These are phyloP conservation scores for Lacerta bilineata DNA, from an alignment of 2,797 vertebrate genomes.

Conservation along the genomic window DNA sequence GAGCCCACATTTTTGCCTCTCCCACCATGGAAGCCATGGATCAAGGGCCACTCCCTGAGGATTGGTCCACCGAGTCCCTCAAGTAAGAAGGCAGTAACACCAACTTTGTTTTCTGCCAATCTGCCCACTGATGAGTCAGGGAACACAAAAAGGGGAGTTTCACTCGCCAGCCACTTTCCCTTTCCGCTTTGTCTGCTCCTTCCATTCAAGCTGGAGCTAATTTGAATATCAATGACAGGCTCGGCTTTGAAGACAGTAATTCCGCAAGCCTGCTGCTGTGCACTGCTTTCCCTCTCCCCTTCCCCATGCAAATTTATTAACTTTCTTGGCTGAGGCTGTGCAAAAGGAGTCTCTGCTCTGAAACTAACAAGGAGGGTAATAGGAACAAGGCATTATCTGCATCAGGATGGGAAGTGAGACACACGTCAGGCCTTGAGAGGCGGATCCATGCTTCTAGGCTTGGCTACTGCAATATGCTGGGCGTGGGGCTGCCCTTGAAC, in stretches of 20 bases:
- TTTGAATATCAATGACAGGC: not conserved
- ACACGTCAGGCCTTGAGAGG: not conserved
- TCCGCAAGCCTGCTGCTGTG: not conserved
- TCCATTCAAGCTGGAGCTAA: not conserved
- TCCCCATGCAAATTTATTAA: not conserved
- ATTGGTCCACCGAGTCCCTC: too few species aligned
- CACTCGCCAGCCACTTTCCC: not conserved
- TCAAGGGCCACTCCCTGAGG: too few species aligned
- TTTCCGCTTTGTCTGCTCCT: not conserved
- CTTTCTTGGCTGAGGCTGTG: not conserved
- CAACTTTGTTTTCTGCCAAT: not conserved
- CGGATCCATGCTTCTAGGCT: not conserved
- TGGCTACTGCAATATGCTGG: not conserved
- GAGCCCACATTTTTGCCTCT: too few species aligned
- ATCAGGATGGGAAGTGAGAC: not conserved
- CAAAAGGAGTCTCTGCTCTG: not conserved
- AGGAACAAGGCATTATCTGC: not conserved
- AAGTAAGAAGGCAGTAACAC: not conserved
- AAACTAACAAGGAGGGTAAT: not conserved
- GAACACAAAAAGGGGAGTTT: not conserved
- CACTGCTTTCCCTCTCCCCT: not conserved
- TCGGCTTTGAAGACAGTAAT: slow-evolving; percentile 12
- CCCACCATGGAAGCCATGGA: too few species aligned
- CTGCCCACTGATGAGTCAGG: not conserved
- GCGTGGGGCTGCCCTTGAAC: not conserved